These are phyloP conservation scores for Microcebus lehilahytsara DNA, from an alignment of 2,113 vertebrate genomes.

Conservation along the genomic window DNA sequence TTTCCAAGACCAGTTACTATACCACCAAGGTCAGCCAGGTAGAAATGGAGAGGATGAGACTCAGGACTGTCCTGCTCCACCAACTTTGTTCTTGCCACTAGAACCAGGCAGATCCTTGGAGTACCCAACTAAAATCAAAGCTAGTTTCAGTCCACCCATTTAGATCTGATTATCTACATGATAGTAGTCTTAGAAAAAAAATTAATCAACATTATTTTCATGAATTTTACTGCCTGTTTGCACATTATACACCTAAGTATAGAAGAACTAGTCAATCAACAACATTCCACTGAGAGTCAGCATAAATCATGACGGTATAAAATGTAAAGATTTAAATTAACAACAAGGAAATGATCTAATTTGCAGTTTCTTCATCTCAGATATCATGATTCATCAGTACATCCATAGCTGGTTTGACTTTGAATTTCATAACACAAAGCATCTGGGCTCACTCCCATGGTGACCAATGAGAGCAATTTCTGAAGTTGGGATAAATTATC, in stretches of 20 bases:
- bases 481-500: conserved; percentile 78
- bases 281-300: background rate
- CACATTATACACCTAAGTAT: background rate
- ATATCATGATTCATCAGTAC: conserved; percentile 38
- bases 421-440: conserved; percentile 78
- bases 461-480: conserved; percentile 81
- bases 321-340: conserved; percentile 53
- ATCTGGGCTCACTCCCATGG: conserved; percentile 83
- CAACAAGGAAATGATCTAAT: conserved; percentile 4
- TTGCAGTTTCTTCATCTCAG: conserved; percentile 53
- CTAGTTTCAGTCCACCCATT: background rate
- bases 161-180: background rate
- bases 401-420: conserved; percentile 70
- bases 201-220: background rate
- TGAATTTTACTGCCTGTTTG: background rate
- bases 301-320: conserved; percentile 27
- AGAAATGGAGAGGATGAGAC: background rate
- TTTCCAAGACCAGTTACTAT: background rate
- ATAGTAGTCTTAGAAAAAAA: background rate
- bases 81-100: background rate
- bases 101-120: background rate
- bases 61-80: background rate
- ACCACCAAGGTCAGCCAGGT: background rate
- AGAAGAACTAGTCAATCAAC: background rate
- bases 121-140: background rate